These are phyloP conservation scores for Spheniscus humboldti DNA, from an alignment of 2,797 vertebrate genomes.

Conservation along the genomic window DNA sequence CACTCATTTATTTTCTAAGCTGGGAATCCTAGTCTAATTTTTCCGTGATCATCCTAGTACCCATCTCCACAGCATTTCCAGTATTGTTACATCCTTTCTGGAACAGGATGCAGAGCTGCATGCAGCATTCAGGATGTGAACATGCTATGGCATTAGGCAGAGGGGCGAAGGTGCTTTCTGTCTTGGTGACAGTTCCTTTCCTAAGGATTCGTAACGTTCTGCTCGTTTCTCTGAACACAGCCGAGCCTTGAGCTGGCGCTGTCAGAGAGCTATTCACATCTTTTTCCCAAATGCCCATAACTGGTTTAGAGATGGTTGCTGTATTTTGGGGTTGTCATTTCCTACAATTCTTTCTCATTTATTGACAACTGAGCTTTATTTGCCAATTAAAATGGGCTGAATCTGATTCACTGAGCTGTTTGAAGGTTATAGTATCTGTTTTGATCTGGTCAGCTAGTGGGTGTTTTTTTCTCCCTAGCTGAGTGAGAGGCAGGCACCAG, in stretches of 20 bases:
- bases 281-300: background rate
- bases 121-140: background rate
- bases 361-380: background rate
- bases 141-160: background rate
- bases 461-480: background rate
- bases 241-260: background rate
- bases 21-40: background rate
- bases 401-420: background rate
- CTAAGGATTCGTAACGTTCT: background rate
- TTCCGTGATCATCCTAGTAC: background rate
- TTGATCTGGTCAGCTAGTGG: background rate
- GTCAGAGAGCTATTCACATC: background rate
- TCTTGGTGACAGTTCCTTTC: background rate
- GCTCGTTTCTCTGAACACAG: background rate
- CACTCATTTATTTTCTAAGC: background rate
- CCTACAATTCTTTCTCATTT: background rate
- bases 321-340: background rate
- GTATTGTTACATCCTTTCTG: background rate
- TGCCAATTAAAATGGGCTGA: background rate
- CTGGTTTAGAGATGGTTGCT: background rate
- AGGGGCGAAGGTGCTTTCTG: background rate
- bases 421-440: background rate
- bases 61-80: background rate
- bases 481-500: background rate
- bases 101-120: background rate